Evolutionary conservation across 2,888 invertebrate genomes (phyloP), one percentile per base, ranked within the genome.

Genomic region (Erebia epiphron): DNA sequence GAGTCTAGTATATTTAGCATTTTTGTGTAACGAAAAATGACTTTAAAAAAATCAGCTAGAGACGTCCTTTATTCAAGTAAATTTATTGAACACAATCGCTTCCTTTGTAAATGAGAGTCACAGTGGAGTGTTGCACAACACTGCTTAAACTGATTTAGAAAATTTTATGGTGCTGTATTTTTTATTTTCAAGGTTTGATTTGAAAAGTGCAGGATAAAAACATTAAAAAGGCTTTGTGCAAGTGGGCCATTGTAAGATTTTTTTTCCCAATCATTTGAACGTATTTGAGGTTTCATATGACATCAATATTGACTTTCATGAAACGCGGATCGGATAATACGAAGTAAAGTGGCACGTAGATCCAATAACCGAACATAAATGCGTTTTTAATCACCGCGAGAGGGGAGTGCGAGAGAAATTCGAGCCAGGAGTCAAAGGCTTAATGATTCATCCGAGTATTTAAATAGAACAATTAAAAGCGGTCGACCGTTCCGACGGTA

Each of bases 381-480:
- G 86, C 81, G 81, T 83, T 85, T 86, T 86, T 86, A 86, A 86
- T 86, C 82, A 84, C 82, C 83, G 76, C 75, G 71, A 77, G 79
- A 77, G 78, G 79, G 77, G 78, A 79, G 79, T 82, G 80, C 79
- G 75, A 79, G 81, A 80, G 82, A 83, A 83, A 85, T 86, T 82
- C 80, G 79, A 84, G 82, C 80, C 82, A 79, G 79, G 80, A 85
- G 82, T 82, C 74, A 72, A 75, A 79, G 76, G 82, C 77, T 82
- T 83, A 80, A 82, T 81, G 76, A 76, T 73, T 77, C 74, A 80
- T 80, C 79, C 76, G 79, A 77, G 78, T 77, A 78, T 82, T 83
- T 82, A 86, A 86, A 87, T 82, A 83, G 83, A 87, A 87, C 85
- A 86, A 85, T 87, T 84, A 87, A 89, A 86, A 82, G 80, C 83